Evolutionary conservation across 2,797 vertebrate genomes (phyloP), one percentile per base, ranked within the genome.

Genomic region (Halcyon chelicuti): DNA sequence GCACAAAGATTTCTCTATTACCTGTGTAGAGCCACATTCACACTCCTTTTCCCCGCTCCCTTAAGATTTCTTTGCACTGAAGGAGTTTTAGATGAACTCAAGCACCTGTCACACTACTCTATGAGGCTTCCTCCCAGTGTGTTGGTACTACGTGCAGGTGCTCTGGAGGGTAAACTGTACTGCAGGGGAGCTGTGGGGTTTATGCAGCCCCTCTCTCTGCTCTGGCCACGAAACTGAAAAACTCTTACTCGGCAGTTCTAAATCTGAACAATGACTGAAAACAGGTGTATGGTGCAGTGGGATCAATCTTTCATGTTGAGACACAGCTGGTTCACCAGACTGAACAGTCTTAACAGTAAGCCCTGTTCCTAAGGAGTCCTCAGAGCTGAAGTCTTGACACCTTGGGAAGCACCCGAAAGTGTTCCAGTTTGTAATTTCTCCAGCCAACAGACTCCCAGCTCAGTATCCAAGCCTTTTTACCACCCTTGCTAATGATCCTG

Each of bases 121-220:
- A 0, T 2, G 5, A 74, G 61, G 79, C 4, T 49, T 78, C 26
- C 29, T 39, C 22, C 39, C 3, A 5, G 79, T 0, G 0, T 18
- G 12, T 4, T 25, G 2, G 40, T 39, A 73, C 44, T 84, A 42
- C 0, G 1, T 62, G 88, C 40, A 44, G 79, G 57, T 39, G 26
- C 66, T 86, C 58, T 9, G 17, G 47, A 66, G 40, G 5, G 12
- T 26, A 47, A 83, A 15, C n/a, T 10, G 23, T 11, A 40, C 68
- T 52, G 70, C 21, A 29, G 58, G n/a, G 54, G 51, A 72, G 16
- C 49, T 25, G 40, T 18, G 35, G 26, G 13, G 9, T 10, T 22
- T 26, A 26, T 33, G 14, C 26, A 58, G 77, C 66, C 23, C 20
- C 39, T 79, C 29, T 66, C 47, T 44, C 28, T 33, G 0, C 17